These are phyloP conservation scores for Drosophila asahinai DNA, from an alignment of 1,140 invertebrate genomes.

Conservation along the genomic window DNA sequence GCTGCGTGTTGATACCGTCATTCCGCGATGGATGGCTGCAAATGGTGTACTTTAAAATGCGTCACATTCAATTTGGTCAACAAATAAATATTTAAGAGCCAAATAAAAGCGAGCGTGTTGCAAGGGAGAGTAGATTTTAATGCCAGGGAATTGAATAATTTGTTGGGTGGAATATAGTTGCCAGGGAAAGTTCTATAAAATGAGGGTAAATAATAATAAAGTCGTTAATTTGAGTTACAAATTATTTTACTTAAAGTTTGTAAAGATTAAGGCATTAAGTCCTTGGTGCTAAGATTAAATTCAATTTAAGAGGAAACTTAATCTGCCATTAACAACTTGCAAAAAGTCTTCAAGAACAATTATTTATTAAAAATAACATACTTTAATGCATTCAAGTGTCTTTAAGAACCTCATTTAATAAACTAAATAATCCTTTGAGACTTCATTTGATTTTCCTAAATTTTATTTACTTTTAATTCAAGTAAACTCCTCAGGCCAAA, in stretches of 20 bases:
- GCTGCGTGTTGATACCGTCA: constrained; percentile 53
- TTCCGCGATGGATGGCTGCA: constrained; percentile 29
- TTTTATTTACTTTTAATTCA: too few relatives aligned
- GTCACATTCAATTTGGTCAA: constrained; percentile 41
- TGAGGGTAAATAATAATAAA: too few relatives aligned
- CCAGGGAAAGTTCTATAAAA: background rate
- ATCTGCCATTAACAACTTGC: background rate
- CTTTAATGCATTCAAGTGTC: background rate
- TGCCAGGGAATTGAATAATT: constrained; percentile 5
- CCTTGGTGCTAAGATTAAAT: too few relatives aligned
- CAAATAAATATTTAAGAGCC: constrained; percentile 46
- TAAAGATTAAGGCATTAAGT: background rate
- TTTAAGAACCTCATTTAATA: too few relatives aligned
- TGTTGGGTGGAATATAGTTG: background rate
- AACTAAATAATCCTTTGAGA: too few relatives aligned
- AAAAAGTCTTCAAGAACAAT: background rate
- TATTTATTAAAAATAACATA: too few relatives aligned
- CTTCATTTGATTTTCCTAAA: too few relatives aligned
- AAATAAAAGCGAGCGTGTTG: background rate
- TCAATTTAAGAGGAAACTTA: background rate
- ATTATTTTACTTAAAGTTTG: background rate
- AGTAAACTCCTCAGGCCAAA: too few relatives aligned
- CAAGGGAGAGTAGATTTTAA: background rate
- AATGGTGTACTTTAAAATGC: constrained; percentile 44
- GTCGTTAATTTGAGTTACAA: background rate